These are phyloP conservation scores for Deilephila porcellus DNA, from an alignment of 2,888 invertebrate genomes.

Conservation along the genomic window DNA sequence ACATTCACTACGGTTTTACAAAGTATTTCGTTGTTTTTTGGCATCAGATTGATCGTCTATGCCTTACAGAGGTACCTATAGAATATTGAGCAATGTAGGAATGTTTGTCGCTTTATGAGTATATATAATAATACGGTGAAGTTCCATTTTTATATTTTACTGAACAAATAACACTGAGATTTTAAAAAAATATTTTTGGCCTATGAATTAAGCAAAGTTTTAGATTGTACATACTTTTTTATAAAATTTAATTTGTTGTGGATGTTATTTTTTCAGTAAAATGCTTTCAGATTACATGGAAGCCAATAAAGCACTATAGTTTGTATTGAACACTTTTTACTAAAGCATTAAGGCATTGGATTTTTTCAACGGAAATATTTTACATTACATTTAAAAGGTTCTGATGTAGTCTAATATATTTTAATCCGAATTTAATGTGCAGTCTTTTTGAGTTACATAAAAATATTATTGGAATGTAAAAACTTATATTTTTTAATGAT, in stretches of 20 bases:
- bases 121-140: constrained; percentile 32
- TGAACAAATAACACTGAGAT: not conserved
- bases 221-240: not conserved
- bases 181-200: not conserved
- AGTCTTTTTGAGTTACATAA: constrained; percentile 19
- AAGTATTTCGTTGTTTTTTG: constrained; percentile 2
- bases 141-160: not conserved
- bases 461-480: not conserved
- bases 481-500: no score
- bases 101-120: constrained; percentile 46
- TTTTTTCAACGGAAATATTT: not conserved
- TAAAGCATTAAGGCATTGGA: not conserved
- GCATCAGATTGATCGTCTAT: constrained; percentile 36
- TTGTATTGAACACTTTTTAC: not conserved
- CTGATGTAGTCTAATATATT: not conserved
- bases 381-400: not conserved
- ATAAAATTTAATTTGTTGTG: not conserved
- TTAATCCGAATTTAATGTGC: not conserved
- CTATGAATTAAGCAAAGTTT: not conserved
- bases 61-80: constrained; percentile 42
- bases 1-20: not conserved
- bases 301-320: not conserved
- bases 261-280: not conserved
- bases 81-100: constrained; percentile 59
- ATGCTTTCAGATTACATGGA: not conserved